These are phyloP conservation scores for Ichneumon xanthorius DNA, from an alignment of 2,888 invertebrate species.

Conservation along the genomic window DNA sequence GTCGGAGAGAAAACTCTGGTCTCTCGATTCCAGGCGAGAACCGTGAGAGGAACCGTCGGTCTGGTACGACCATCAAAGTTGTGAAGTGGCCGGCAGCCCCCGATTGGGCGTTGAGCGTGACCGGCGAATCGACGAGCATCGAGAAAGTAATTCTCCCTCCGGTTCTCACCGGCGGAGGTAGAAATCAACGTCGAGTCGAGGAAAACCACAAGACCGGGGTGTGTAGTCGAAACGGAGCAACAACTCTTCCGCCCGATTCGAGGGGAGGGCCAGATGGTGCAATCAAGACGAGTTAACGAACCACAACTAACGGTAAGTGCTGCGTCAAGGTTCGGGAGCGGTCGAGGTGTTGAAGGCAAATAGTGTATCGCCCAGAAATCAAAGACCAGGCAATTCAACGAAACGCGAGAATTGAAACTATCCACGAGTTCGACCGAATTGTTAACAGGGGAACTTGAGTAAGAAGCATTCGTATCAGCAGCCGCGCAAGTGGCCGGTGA, in stretches of 20 bases:
- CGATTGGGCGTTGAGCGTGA: slow-evolving; percentile 47
- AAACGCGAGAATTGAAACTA: background rate
- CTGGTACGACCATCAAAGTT: slow-evolving; percentile 28
- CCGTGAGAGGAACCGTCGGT: slow-evolving; percentile 10
- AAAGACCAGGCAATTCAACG: background rate
- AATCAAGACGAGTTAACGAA: slow-evolving; percentile 62
- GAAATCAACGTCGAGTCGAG: slow-evolving; percentile 58
- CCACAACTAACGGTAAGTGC: slow-evolving; percentile 66
- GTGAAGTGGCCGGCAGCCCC: slow-evolving; percentile 22
- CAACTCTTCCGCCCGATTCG: slow-evolving; percentile 40
- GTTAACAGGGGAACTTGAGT: background rate
- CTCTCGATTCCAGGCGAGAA: slow-evolving; percentile 10
- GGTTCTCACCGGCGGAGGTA: slow-evolving; percentile 34
- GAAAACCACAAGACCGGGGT: slow-evolving; percentile 39
- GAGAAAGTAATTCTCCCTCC: slow-evolving; percentile 48
- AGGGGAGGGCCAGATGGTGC: slow-evolving; percentile 57
- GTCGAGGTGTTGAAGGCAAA: slow-evolving; percentile 30
- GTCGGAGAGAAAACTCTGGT: background rate
- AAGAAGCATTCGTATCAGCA: background rate
- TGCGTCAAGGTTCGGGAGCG: slow-evolving; percentile 10
- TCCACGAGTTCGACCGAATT: background rate
- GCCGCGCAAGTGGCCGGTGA: too few relatives aligned
- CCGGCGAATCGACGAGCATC: slow-evolving; percentile 61
- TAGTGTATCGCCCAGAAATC: background rate
- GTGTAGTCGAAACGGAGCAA: slow-evolving; percentile 49